Evolutionary conservation across 2,113 vertebrate genomes (phyloP), one percentile per base, ranked within the genome.

Genomic region (Microcebus lehilahytsara): DNA sequence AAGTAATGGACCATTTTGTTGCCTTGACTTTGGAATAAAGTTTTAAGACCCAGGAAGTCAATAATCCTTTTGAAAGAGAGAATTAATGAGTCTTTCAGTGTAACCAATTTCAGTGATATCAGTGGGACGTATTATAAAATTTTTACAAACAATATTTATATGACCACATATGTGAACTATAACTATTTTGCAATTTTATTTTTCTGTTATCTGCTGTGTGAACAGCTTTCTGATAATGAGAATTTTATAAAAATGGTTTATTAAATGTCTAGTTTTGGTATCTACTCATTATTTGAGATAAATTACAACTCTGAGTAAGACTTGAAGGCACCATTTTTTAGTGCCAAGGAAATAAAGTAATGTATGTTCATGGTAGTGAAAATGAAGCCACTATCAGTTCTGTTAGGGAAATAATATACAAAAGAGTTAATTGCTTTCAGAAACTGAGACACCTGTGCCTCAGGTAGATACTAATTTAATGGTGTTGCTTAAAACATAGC

Each of bases 201-300:
- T 93, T 96, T 93, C 42, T 93, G 20, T 96, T 87, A 74, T 46
- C 37, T 92, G 6, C 37, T 62, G 11, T 87, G 16, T 88, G 46
- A 85, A 71, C 11, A 42, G 37, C 17, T 95, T 93, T 64, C 51
- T 85, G 49, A 93, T 60, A 90, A 94, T 77, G 23, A 34, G 19
- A 30, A 84, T 85, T 97, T 89, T 83, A 84, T 87, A 88, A 94
- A 96, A 84, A 40, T 90, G 1, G 53, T 74, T 91, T 96, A 96
- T 97, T 95, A 95, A 96, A 93, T 95, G 60, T 74, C 94, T 64
- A 86, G 12, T 58, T 96, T 95, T 32, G 37, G n/a, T 91, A 66
- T 83, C 78, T 96, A 71, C 83, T 97, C 42, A 92, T 93, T 98
- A 95, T 80, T 74, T 97, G 87, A 92, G 74, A 87, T 97, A 89